Base-by-base conservation (phyloP, 2,113 vertebrate genomes). In the Oreocharis arfaki region DNA sequence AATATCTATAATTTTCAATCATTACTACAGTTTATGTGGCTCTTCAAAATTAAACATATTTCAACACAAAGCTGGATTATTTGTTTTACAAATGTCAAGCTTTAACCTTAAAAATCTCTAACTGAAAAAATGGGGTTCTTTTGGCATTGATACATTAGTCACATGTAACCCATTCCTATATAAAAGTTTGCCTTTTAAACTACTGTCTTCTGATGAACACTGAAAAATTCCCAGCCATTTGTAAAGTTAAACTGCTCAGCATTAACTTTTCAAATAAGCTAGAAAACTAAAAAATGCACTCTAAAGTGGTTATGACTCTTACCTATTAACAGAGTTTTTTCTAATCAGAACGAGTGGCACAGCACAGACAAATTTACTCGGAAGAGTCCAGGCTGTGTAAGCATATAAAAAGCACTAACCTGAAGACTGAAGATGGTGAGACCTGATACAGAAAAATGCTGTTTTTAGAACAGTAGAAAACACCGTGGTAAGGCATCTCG, bases 391-490 rank as follows among this genome's bases (percentile, higher is more conserved):
- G 47, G 74, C 39, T 59, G n/a, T 30, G 75, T 50, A 92, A 93
- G 53, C 23, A 95, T 47, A 93, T 26, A 92, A 90, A 93, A 90
- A 81, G 39, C 52, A 97, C 96, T 90, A 92, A 97, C 96, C 96
- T 97, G 96, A 95, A 92, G 94, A 92, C 16, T 95, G 94, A 50
- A 96, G 96, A 93, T 93, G 94, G 7, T 95, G 96, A 95, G 93
- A 86, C 44, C 89, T 96, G 94, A 97, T 93, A 92, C 95, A 97
- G 73, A 95, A 95, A 30, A 97, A 47, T 42, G 83, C 95, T 78
- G 92, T 77, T 92, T 96, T 97, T 32, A 97, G 73, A 93, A 90
- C 73, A 60, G 89, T 32, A 74, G 91, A 95, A 71, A 96, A 90
- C 50, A 93, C 56, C 60, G 61, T 2, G 5, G 86, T 78, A 78